Conservation (phyloP, 2,888 invertebrate species). For the Drosophila pseudotalamancana region DNA sequence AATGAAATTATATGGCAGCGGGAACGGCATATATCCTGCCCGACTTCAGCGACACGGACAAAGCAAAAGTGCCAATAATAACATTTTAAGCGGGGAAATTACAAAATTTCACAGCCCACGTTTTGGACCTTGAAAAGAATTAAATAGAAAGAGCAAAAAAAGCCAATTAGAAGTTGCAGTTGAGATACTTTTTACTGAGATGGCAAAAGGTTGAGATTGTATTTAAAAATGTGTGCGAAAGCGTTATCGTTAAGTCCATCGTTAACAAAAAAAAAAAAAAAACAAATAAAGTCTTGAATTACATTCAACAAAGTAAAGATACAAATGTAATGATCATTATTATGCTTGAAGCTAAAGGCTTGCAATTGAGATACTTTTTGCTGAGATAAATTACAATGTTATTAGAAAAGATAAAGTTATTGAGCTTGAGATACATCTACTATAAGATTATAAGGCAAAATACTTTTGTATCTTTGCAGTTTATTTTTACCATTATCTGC, state of each 20-base stretch:
- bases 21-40: constrained; percentile 53
- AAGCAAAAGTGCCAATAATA: constrained; percentile 72
- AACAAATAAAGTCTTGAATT: no score
- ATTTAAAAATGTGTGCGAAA: not conserved
- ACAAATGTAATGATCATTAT: no score
- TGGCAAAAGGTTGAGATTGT: not conserved
- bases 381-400: no score
- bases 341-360: no score
- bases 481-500: no score
- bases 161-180: constrained; percentile 14
- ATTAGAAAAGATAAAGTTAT: no score
- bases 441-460: no score
- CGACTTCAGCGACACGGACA: constrained; percentile 38
- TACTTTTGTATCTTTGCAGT: no score
- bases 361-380: not conserved
- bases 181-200: not conserved
- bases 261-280: no score
- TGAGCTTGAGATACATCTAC: no score
- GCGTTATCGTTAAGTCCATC: not conserved
- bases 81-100: constrained; percentile 69
- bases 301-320: no score
- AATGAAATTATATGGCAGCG: constrained; percentile 73
- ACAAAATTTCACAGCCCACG: constrained; percentile 27
- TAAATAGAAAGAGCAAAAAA: not conserved
- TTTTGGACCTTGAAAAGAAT: constrained; percentile 7